These are phyloP conservation scores for Smittia aterrima DNA, from an alignment of 2,888 invertebrate species.

Conservation along the genomic window DNA sequence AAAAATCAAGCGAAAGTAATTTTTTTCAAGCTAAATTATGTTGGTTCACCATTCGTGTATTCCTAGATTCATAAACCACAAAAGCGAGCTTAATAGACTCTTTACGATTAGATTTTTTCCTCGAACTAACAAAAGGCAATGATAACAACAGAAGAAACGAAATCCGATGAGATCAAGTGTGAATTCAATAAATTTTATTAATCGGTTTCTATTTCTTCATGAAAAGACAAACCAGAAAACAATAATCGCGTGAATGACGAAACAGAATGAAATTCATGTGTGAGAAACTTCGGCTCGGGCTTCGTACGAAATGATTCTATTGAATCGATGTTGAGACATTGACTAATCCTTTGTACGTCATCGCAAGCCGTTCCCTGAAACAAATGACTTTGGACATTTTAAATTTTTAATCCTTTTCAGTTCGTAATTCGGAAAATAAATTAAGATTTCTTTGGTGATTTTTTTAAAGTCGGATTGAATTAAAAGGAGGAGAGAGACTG, in stretches of 20 bases:
- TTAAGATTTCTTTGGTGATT: conserved; percentile 29
- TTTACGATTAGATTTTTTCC: too few relatives aligned
- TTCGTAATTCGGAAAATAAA: conserved; percentile 8
- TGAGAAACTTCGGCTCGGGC: neutral
- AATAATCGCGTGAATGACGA: conserved; percentile 16
- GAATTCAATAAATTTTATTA: conserved; percentile 25
- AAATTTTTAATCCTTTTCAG: conserved; percentile 37
- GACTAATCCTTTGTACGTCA: too few relatives aligned
- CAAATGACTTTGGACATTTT: conserved; percentile 6
- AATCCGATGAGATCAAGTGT: neutral
- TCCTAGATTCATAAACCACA: too few relatives aligned
- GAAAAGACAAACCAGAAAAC: conserved; percentile 1
- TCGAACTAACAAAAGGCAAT: too few relatives aligned
- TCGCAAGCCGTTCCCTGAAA: too few relatives aligned
- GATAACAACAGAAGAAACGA: too few relatives aligned
- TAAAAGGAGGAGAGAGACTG: conserved; percentile 1
- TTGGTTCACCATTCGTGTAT: too few relatives aligned
- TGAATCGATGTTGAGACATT: too few relatives aligned
- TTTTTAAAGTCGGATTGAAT: conserved; percentile 29
- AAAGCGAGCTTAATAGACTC: too few relatives aligned
- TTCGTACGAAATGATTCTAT: neutral
- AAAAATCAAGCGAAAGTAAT: too few relatives aligned
- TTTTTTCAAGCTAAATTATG: too few relatives aligned
- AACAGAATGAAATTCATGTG: neutral
- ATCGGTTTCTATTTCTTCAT: neutral